Conservation (phyloP, 2,888 invertebrate species). For the Apoda limacodes region DNA sequence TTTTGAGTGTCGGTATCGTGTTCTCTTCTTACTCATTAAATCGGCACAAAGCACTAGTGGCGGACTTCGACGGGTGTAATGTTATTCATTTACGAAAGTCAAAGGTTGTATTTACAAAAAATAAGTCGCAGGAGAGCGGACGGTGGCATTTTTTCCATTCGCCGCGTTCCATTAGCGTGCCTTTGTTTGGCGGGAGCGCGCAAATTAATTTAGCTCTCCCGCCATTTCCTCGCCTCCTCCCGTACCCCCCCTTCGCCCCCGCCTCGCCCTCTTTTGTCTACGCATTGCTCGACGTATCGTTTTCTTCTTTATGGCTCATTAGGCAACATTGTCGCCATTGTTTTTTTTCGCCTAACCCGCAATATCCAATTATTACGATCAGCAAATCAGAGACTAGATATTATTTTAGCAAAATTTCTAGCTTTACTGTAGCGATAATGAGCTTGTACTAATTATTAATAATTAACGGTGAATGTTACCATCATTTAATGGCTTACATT, state of each 20-base stretch:
- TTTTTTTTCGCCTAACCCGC: conserved; percentile 58
- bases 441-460: no score
- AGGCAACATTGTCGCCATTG: conserved; percentile 67
- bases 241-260: conserved; percentile 39
- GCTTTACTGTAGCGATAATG: no score
- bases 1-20: conserved; percentile 46
- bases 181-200: conserved; percentile 71
- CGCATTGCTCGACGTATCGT: conserved; percentile 69
- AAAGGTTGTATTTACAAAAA: conserved; percentile 66
- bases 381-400: no score
- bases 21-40: conserved; percentile 56
- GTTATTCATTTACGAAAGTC: conserved; percentile 68
- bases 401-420: no score
- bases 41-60: conserved; percentile 52
- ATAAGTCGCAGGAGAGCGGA: conserved; percentile 65
- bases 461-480: no score
- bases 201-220: conserved; percentile 71
- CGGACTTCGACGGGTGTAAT: conserved; percentile 61
- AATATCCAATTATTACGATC: conserved; percentile 62
- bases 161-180: conserved; percentile 71
- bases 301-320: conserved; percentile 71
- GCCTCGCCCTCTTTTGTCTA: conserved; percentile 66
- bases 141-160: conserved; percentile 71
- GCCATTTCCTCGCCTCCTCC: conserved; percentile 59
- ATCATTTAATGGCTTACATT: no score